Base-by-base conservation (phyloP, 1,140 invertebrate species). In the Scylla paramamosain region DNA sequence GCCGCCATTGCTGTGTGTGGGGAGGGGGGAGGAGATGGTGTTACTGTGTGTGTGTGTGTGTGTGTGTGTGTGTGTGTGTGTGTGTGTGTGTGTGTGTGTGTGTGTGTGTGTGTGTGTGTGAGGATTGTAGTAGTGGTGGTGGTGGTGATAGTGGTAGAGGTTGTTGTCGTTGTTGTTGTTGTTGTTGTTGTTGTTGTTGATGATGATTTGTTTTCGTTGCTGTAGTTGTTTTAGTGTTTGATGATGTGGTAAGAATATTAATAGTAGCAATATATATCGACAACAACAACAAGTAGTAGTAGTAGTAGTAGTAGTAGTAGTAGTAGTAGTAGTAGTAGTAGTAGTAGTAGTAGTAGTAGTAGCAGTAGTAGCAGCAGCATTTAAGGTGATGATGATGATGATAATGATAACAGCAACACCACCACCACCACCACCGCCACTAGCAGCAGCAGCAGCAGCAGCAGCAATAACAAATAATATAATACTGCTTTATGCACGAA, bases 281-380 rank as follows among this genome's bases (percentile, higher is more conserved):
- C n/a, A 77, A n/a, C 20, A 77, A n/a, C 20, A 77, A 39, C 7
- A 2, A 77, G 67, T 77, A 77, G 67, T 77, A 77, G 67, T 77
- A 77, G 67, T 77, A 77, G 67, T 77, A 77, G 67, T 77, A 77
- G 67, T 77, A n/a, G 16, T 77, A 77, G 67, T 77, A 77, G 67
- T 77, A 77, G 67, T 77, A 77, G 67, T 77, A 77, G 67, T 77
- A 77, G 67, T 77, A n/a, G 67, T 77, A 77, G 67, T 77, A 77
- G 67, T n/a, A 77, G 8, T n/a, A n/a, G 16, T n/a, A 77, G n/a
- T 10, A 67, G 59, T 67, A 67, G 59, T 20, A 25, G 59, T 67
- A 67, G 59, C 20, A 25, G 59, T 67, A 67, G 59, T 67, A 67
- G 59, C 20, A 67, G 59, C 20, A 67, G 20, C 20, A n/a, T n/a